phyloP scores from a whole-genome alignment of 2,888 invertebrate genomes.

The Melipona beecheii region DNA sequence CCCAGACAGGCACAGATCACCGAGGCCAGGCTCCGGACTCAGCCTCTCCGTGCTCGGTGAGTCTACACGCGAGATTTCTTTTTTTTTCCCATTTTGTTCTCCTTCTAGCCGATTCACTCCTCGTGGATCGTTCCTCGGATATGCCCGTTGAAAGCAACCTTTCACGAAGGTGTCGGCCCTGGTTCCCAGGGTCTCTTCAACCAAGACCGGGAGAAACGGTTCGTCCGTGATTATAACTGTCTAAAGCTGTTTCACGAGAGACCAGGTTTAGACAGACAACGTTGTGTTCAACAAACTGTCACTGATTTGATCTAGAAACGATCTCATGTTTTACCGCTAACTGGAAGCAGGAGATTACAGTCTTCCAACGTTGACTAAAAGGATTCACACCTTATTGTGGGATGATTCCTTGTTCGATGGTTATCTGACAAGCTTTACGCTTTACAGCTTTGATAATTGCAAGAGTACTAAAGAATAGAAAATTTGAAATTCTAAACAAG shows the following conservation, averaged over 20 bases:
- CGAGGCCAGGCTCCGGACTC: constrained; percentile 83
- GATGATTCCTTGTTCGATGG: not conserved
- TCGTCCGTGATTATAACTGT: not conserved
- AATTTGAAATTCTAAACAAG: too few relatives aligned
- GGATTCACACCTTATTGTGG: not conserved
- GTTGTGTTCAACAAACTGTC: constrained; percentile 7
- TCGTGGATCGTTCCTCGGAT: too few relatives aligned
- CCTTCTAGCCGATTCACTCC: too few relatives aligned
- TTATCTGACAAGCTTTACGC: not conserved
- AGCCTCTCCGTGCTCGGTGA: constrained; percentile 85
- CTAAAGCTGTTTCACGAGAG: not conserved
- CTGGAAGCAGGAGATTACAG: not conserved
- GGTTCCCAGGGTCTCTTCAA: not conserved
- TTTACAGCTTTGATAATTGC: not conserved
- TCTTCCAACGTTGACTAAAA: not conserved
- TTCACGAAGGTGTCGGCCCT: constrained; percentile 23
- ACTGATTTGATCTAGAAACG: constrained; percentile 24
- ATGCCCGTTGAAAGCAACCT: not conserved
- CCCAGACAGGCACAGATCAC: constrained; percentile 80
- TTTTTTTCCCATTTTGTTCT: too few relatives aligned
- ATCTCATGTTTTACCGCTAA: not conserved
- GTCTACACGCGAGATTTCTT: constrained; percentile 65
- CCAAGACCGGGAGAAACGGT: not conserved
- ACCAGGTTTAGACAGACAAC: not conserved
- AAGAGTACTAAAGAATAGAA: too few relatives aligned